Percentiles rank a stretch among this genome's conserved stretches.
These are phyloP conservation scores for Prochilodus magdalenae DNA, from an alignment of 2,113 vertebrate genomes.

Conservation along the genomic window DNA sequence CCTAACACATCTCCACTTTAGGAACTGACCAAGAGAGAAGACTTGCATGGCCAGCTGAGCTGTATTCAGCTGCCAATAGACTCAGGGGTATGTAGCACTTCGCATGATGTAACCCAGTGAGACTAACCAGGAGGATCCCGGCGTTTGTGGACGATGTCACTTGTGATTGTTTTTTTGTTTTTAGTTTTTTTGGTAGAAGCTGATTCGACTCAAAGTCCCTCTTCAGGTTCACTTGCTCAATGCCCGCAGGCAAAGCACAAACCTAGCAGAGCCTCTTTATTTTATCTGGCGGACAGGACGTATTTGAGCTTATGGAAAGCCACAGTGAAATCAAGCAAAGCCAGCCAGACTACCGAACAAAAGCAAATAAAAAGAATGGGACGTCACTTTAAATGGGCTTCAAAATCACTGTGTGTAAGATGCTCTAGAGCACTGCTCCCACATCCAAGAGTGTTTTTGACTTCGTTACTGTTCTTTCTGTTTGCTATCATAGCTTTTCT, in stretches of 20 bases:
- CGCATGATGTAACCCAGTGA: slow-evolving; percentile 67
- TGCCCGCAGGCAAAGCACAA: slow-evolving; percentile 42
- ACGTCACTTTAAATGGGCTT: slow-evolving; percentile 40
- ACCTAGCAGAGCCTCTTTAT: slow-evolving; percentile 42
- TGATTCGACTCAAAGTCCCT: slow-evolving; percentile 83
- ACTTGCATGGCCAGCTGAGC: slow-evolving; percentile 94
- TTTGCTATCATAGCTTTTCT: slow-evolving; percentile 23
- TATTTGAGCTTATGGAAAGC: slow-evolving; percentile 47
- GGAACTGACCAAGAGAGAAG: slow-evolving; percentile 96
- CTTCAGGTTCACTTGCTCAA: slow-evolving; percentile 56
- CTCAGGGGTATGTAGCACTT: slow-evolving; percentile 91
- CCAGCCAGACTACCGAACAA: slow-evolving; percentile 43
- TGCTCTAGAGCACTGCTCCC: slow-evolving; percentile 2
- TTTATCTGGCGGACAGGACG: slow-evolving; percentile 52
- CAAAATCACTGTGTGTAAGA: slow-evolving; percentile 30
- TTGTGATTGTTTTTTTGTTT: slow-evolving; percentile 54
- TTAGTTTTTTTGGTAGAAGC: slow-evolving; percentile 59
- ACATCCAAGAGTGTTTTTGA: slow-evolving; percentile 22
- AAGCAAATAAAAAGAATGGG: slow-evolving; percentile 41
- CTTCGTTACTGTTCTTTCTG: slow-evolving; percentile 15
- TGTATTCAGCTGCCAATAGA: slow-evolving; percentile 98
- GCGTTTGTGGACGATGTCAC: slow-evolving; percentile 73
- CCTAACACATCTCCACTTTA: slow-evolving; percentile 81
- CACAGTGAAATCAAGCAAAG: slow-evolving; percentile 50
- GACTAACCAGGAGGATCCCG: slow-evolving; percentile 56